Base-by-base conservation (phyloP, 2,113 vertebrate genomes). In the Zosterops hypoxanthus region DNA sequence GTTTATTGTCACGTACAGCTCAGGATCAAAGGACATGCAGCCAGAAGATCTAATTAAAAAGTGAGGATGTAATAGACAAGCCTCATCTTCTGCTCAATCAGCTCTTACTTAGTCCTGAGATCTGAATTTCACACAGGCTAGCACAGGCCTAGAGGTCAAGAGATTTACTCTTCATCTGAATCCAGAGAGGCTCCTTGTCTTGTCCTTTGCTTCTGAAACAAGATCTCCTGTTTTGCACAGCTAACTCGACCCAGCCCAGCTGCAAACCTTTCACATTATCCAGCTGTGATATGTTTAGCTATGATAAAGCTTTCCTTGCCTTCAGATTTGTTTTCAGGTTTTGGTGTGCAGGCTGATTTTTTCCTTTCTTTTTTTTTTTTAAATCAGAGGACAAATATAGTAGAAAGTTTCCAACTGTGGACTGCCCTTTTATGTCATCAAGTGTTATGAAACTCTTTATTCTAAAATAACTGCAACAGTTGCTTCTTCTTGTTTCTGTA, bases 41-140 rank as follows among this genome's bases (percentile, higher is more conserved):
- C 73, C 86, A 82, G 66, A 78, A 93, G 83, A 91, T 91, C 86
- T 96, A 96, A 95, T 95, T 95, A 93, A 97, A 95, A 95, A 94
- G 92, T 86, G 94, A 95, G 72, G 94, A 96, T 96, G 72, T 86
- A 95, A 92, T 31, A 86, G 94, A 95, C 92, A 95, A 93, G 92
- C 69, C 69, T 60, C 76, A 94, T 95, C 93, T 93, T 96, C 90
- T 90, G 88, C 92, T 95, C 95, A 96, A 80, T 96, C 96, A 96
- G 90, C 96, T 93, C 94, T 90, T 95, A 61, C 78, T 94, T 92
- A 90, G 92, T 77, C 46, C 76, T 12, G 49, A 93, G 80, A 81
- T 82, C 88, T 86, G 82, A 96, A 87, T 94, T 91, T 82, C 94
- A 93, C 78, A 59, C 42, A 57, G 59, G 76, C 57, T 84, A 47